Base-by-base conservation (phyloP, 2,113 vertebrate genomes). In the Jacana jacana region DNA sequence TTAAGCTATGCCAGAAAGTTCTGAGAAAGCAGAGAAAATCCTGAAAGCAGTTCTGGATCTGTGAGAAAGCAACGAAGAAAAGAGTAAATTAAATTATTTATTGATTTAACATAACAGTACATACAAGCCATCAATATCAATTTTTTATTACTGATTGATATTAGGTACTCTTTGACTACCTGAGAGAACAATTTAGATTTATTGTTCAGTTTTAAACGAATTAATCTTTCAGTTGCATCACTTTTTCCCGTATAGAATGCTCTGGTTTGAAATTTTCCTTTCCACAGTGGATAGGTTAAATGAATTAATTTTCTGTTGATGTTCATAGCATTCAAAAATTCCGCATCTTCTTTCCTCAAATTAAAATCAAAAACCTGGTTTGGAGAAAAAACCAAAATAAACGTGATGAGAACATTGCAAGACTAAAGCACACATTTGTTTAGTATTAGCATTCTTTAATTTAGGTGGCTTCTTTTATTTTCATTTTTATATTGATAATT, bases 281-380 rank as follows among this genome's bases (percentile, higher is more conserved):
- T 96, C 91, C 82, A 89, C 12, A 90, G 51, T 7, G 87, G 81
- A 48, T 73, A 95, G 17, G 69, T 95, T 49, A 97, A 70, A 81
- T 87, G 40, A 88, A 97, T 91, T 68, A 84, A 54, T 44, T 95
- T 97, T 90, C 70, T 91, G 68, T 86, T 95, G 68, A 73, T 64
- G 37, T 94, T 95, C 71, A 87, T 6, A 48, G 70, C 68, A 17
- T 92, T 91, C 52, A 97, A 91, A 71, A 77, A 89, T 77, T 93
- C 57, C 13, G 0, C 80, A 40, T 96, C 89, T 55, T 97, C 93
- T 92, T 95, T 71, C 44, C 44, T 86, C 55, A 92, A 81, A 64
- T 76, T 71, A 82, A 96, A 97, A 87, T 83, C 27, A 77, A 97
- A 97, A 37, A 95, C 77, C 96, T 98, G 91, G 30, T 82, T 85